Evolutionary conservation across 2,797 vertebrate genomes (phyloP), one percentile per base, ranked within the genome.

Genomic region (Galaxias olidus): DNA sequence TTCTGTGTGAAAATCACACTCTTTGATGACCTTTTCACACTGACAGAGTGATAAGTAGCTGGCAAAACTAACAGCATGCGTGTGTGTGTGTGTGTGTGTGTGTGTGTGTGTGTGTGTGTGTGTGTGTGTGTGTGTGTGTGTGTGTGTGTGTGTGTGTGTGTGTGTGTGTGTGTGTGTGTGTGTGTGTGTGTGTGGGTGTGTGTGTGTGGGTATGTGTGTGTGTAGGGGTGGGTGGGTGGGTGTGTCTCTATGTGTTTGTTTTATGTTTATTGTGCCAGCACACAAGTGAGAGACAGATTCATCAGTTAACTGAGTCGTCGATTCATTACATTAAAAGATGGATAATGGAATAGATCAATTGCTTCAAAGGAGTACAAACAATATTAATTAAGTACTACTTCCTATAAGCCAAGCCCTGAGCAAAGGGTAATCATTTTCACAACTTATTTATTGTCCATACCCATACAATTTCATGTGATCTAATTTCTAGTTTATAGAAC

Each of bases 261-360:
- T 74, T 56, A 59, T n/a, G 30, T 30, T 30, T 30, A 30, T 6
- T 30, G 30, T 30, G 56, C 73, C 76, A 82, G 86, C 77, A 83
- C 63, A 73, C 75, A n/a, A n/a, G n/a, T n/a, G 84, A 69, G 61
- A 71, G 74, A 77, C 77, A 78, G 84, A 85, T 86, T 86, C 84
- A 87, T 80, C 76, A 84, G 76, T 82, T 87, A 78, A 87, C 79
- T 86, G 78, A 63, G 18, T 77, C 79, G 74, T 69, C 75, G 78
- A 76, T 89, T 86, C 79, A 87, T 87, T 89, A 77, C 66, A 79
- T 82, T 89, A 86, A 89, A 89, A 86, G 89, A 88, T 87, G 83
- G 82, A 81, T 78, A 68, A 76, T 82, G 87, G 84, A 87, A 87
- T 87, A 84, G 81, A 89, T 87, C 79, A 86, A 73, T 60, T 40